Base-by-base conservation (phyloP, 2,888 invertebrate species). In the Nebria brevicollis region DNA sequence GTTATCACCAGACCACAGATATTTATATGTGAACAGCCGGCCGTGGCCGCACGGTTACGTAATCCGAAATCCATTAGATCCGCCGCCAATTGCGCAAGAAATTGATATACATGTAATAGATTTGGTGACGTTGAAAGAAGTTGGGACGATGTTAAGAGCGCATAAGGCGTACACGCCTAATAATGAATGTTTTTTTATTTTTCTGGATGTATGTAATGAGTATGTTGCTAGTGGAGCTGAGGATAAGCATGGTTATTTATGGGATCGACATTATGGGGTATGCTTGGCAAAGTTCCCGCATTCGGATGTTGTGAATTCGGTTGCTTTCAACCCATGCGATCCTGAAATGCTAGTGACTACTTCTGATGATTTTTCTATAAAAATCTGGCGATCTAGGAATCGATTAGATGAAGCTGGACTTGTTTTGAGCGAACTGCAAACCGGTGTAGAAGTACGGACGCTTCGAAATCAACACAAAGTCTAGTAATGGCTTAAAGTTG, bases 41-140 rank as follows among this genome's bases (percentile, higher is more conserved):
- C 94, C 96, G 0, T 96, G 96, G 96, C 96, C 95, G 0, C 90
- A 93, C 85, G 93, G 93, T 78, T 95, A 94, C 86, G 90, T 91
- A 41, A 95, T 96, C 83, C 91, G 92, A 13, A 94, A 95, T 89
- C 94, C 95, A 0, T 88, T 95, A 75, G 93, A 94, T 86, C 96
- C 96, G 11, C 96, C 96, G 0, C 95, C 95, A 0, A 95, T 96
- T 84, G 95, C 96, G 11, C 94, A 95, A 89, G 95, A 96, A 90
- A 95, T 96, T 77, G 96, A 96, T 86, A 94, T 96, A 84, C 96
- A 96, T 86, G 95, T 96, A 0, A 95, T 96, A 84, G 96, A 96
- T 89, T 90, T 96, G 83, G 92, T 93, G 82, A 95, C 94, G 0
- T 89, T 96, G 82, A 93, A 93, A 86, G 92, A 93, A 87, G 94